A percentile compares a stretch with the other conserved stretches of the same genome.
Conservation (phyloP, 2,888 invertebrate genomes). For the Unio pictorum region DNA sequence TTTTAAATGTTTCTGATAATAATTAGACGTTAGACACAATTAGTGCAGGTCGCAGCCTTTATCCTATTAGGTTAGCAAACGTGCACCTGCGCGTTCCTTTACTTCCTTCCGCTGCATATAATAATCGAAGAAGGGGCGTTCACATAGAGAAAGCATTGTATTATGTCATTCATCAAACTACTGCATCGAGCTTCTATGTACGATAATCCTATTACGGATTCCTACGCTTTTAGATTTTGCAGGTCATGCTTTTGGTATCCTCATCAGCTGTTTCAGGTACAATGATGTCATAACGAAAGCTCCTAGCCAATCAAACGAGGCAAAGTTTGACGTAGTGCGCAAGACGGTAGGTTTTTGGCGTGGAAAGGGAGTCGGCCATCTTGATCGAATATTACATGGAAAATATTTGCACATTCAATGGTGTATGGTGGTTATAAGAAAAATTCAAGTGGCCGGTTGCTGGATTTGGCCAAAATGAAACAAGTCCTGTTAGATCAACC, state of each 20-base stretch:
- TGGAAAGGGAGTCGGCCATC: conserved; percentile 65
- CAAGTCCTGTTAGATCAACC: conserved; percentile 3
- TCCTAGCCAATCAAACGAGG: conserved; percentile 36
- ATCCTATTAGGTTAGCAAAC: no score
- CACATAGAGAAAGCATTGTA: no score
- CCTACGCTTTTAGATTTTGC: neutral
- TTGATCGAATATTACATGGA: conserved; percentile 38
- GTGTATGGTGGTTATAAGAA: conserved; percentile 6
- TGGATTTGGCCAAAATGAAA: conserved; percentile 5
- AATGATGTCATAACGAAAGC: conserved; percentile 46
- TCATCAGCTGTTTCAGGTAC: conserved; percentile 43
- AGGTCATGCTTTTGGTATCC: conserved; percentile 9
- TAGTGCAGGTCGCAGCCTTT: no score
- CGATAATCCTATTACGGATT: no score
- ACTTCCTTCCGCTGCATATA: no score
- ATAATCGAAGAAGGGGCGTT: no score
- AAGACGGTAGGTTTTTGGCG: conserved; percentile 52
- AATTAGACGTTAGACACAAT: no score
- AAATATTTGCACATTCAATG: neutral
- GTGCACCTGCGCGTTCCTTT: no score
- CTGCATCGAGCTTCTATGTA: no score
- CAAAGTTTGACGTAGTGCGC: conserved; percentile 49
- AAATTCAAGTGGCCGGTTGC: conserved; percentile 4
- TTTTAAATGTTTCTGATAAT: no score
- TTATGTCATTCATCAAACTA: no score